Conservation (phyloP, 1,140 invertebrate species). For the Diploscapter pachys region DNA sequence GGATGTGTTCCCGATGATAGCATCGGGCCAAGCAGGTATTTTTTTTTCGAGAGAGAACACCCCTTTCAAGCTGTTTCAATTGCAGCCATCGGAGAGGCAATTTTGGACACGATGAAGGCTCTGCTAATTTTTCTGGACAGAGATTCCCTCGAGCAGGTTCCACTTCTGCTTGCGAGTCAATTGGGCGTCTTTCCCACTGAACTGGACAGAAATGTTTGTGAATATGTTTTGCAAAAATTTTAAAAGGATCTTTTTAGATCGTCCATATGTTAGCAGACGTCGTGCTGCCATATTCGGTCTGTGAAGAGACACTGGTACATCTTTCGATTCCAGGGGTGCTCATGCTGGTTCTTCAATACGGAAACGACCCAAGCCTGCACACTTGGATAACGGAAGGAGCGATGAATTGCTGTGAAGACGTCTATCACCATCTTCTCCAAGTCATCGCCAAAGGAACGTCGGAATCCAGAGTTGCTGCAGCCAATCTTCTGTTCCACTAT, state of each 20-base stretch:
- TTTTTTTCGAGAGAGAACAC: neutral
- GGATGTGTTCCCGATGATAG: slow-evolving; percentile 62
- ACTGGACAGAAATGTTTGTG: slow-evolving; percentile 63
- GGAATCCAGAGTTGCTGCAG: slow-evolving; percentile 81
- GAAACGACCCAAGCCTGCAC: slow-evolving; percentile 70
- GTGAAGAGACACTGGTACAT: slow-evolving; percentile 66
- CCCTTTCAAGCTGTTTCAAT: neutral
- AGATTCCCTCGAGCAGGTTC: slow-evolving; percentile 88
- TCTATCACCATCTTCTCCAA: slow-evolving; percentile 89
- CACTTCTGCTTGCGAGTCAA: slow-evolving; percentile 86
- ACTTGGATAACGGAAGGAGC: slow-evolving; percentile 50
- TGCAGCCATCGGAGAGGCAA: slow-evolving; percentile 82
- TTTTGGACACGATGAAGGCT: slow-evolving; percentile 83
- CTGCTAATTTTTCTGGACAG: slow-evolving; percentile 92
- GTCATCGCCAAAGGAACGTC: slow-evolving; percentile 94
- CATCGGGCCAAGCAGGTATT: slow-evolving; percentile 61
- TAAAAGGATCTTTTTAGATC: slow-evolving; percentile 67
- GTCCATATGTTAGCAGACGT: slow-evolving; percentile 91
- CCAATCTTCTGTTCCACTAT: slow-evolving; percentile 94
- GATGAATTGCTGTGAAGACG: slow-evolving; percentile 72
- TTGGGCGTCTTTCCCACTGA: slow-evolving; percentile 83
- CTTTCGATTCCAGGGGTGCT: slow-evolving; percentile 83
- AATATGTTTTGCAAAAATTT: neutral
- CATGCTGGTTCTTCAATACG: slow-evolving; percentile 96
- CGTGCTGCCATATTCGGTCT: slow-evolving; percentile 90